Base-by-base conservation (phyloP, 2,797 vertebrate genomes). In the Hapalemur alaotrensis region DNA sequence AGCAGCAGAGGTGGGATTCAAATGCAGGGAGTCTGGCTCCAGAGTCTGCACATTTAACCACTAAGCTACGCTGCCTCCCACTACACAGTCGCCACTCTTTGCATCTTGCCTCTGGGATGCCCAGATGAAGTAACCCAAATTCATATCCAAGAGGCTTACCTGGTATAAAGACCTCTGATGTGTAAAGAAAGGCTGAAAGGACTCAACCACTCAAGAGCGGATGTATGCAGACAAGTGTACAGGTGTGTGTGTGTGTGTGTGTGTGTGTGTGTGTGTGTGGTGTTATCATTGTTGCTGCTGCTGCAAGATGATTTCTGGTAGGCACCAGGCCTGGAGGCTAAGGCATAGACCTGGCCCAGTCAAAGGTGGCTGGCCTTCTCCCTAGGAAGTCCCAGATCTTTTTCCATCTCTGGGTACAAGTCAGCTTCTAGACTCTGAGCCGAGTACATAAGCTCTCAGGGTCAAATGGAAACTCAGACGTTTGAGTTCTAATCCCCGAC, bases 401-500 rank as follows among this genome's bases (percentile, higher is more conserved):
- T 30, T 67, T 50, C 20, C 7, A 48, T 38, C 14, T 92, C 70
- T 18, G 32, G 35, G 41, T 22, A 93, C 41, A 59, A 41, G 11
- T 70, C 69, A 52, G 30, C 4, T 25, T 78, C 22, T 32, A 90
- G 75, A 48, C 54, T 73, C 67, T 23, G 41, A 57, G 52, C 61
- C 4, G 35, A 83, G 61, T 5, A 20, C 32, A 12, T 18, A 23
- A 35, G 15, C 14, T 38, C 65, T 52, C 14, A 57, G 54, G 52
- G 28, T 76, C 38, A 43, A 32, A 59, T 0, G 0, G 43, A 63
- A 70, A 70, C 23, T n/a, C 0, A 9, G 7, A 17, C 0, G 4
- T 32, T 76, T 75, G 38, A 65, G 65, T 35, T 38, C 73, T 91
- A 46, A 41, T 54, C 65, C 23, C 5, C 28, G 57, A 22, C 38